Evolutionary conservation across 2,113 vertebrate species (phyloP).

Genomic region (Mobula birostris): DNA sequence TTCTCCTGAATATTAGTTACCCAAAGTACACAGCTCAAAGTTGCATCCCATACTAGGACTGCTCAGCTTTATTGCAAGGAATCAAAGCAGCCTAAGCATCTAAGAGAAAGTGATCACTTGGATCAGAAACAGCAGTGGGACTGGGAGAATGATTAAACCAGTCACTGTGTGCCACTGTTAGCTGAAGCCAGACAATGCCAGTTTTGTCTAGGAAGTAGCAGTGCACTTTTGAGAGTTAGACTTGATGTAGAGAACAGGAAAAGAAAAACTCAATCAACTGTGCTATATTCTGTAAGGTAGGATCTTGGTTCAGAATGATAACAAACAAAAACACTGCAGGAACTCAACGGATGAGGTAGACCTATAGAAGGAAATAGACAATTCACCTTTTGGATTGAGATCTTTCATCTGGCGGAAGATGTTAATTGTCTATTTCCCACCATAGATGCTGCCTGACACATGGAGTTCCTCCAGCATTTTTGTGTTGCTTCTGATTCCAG

Average conservation of each 20-base stretch:
- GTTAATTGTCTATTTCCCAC: too few relatives aligned
- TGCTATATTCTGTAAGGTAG: background rate
- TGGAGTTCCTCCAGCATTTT: too few relatives aligned
- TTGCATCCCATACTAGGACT: background rate
- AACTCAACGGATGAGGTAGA: too few relatives aligned
- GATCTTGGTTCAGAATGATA: too few relatives aligned
- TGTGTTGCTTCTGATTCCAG: too few relatives aligned
- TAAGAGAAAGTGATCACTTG: background rate
- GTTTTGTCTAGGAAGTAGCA: conserved; percentile 36
- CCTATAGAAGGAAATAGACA: too few relatives aligned
- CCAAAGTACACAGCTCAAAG: background rate
- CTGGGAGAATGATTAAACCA: conserved; percentile 18
- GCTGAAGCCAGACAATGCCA: conserved; percentile 34
- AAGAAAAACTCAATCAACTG: background rate
- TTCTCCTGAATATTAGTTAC: background rate
- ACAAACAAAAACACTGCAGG: too few relatives aligned
- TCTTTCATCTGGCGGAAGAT: too few relatives aligned
- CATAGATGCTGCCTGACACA: too few relatives aligned
- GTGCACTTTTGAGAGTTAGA: conserved; percentile 19
- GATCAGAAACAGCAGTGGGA: background rate
- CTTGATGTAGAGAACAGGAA: conserved; percentile 5
- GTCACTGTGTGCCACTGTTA: conserved; percentile 38
- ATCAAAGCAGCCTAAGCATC: background rate
- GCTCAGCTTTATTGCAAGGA: background rate
- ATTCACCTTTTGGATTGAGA: too few relatives aligned